Conservation (phyloP, 2,888 invertebrate species). For the Perizoma affinitatum region DNA sequence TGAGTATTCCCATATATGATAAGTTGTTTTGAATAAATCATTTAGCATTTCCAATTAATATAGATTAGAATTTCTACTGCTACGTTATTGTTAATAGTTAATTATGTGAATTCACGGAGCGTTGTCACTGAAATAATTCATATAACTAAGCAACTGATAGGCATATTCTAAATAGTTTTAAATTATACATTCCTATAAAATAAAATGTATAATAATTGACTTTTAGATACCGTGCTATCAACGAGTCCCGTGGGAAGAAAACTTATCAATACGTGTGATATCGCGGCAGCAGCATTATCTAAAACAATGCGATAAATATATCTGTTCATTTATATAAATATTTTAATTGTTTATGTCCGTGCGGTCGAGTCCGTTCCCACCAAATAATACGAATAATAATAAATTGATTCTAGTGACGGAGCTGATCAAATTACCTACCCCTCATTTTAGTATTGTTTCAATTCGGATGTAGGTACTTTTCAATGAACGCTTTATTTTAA, state of each 20-base stretch:
- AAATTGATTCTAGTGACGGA: slow-evolving; percentile 60
- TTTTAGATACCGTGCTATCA: slow-evolving; percentile 43
- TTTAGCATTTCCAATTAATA: neutral
- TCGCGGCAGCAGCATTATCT: slow-evolving; percentile 58
- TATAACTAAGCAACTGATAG: too few relatives aligned
- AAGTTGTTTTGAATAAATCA: neutral
- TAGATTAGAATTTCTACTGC: too few relatives aligned
- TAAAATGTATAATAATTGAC: slow-evolving; percentile 18
- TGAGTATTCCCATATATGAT: too few relatives aligned
- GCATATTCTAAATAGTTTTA: neutral
- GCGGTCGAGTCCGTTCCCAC: slow-evolving; percentile 61
- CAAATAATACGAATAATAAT: slow-evolving; percentile 65
- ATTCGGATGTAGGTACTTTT: slow-evolving; percentile 27
- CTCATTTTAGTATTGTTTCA: slow-evolving; percentile 58
- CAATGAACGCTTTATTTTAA: too few relatives aligned
- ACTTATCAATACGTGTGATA: slow-evolving; percentile 62
- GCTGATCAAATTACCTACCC: slow-evolving; percentile 55
- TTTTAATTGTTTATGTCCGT: slow-evolving; percentile 71
- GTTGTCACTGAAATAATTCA: too few relatives aligned
- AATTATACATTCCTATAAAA: too few relatives aligned
- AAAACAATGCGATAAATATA: slow-evolving; percentile 53
- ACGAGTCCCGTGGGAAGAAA: slow-evolving; percentile 76
- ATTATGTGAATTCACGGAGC: too few relatives aligned
- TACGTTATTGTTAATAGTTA: too few relatives aligned
- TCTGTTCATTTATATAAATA: slow-evolving; percentile 41